These are phyloP conservation scores for Tetramorium bicarinatum DNA, from an alignment of 2,888 invertebrate genomes.

Conservation along the genomic window DNA sequence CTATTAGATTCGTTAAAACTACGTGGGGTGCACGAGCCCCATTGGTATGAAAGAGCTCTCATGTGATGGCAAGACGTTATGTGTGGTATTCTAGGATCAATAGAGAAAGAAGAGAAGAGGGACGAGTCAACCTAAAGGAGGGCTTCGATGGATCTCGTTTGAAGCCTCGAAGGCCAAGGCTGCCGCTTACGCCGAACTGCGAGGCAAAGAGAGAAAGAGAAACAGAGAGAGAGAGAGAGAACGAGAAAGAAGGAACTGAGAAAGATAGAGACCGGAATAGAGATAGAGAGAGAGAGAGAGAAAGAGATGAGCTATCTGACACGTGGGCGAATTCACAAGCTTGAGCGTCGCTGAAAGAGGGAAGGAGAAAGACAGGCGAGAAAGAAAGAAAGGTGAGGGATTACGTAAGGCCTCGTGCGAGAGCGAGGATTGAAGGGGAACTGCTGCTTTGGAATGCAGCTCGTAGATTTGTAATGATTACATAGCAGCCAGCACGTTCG, in stretches of 20 bases:
- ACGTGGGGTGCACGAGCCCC: background rate
- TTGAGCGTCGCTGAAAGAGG: conserved; percentile 43
- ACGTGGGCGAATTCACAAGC: conserved; percentile 66
- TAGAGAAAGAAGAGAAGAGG: conserved; percentile 40
- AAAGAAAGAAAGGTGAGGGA: conserved; percentile 65
- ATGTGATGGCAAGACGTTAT: background rate
- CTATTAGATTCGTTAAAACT: background rate
- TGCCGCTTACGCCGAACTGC: conserved; percentile 53
- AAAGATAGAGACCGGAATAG: conserved; percentile 4
- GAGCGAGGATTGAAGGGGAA: conserved; percentile 56
- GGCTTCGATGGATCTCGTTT: conserved; percentile 46
- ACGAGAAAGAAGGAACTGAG: background rate
- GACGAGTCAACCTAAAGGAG: conserved; percentile 28
- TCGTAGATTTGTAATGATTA: conserved; percentile 48
- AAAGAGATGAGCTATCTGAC: conserved; percentile 47
- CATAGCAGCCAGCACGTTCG: background rate
- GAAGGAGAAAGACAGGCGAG: conserved; percentile 42
- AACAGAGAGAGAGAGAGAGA: conserved; percentile 14
- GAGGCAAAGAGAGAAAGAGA: background rate
- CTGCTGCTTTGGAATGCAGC: conserved; percentile 42
- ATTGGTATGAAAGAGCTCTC: background rate
- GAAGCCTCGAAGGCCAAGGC: conserved; percentile 70
- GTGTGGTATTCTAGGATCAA: conserved; percentile 44
- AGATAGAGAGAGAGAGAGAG: conserved; percentile 21
- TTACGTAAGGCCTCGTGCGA: conserved; percentile 57